phyloP scores from a whole-genome alignment of 1,140 invertebrate species.

The Drosophila dunni region DNA sequence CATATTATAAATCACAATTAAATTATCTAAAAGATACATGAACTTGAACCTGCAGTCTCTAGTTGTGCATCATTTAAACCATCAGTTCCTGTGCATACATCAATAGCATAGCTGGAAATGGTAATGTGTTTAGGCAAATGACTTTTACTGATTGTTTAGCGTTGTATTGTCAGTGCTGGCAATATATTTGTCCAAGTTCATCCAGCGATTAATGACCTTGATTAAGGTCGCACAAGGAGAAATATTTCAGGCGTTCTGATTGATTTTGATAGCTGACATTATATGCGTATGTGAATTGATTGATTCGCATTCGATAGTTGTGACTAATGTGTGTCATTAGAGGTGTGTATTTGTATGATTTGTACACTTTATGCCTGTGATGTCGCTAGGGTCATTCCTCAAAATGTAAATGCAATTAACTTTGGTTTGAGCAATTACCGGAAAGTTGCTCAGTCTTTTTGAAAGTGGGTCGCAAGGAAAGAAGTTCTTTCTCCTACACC shows the following conservation, averaged over 20 bases:
- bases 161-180: conserved; percentile 5
- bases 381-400: conserved; percentile 8
- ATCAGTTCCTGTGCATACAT: background rate
- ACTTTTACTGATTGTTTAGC: conserved; percentile 22
- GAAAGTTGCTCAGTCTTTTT: conserved; percentile 11
- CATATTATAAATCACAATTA: too few species aligned
- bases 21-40: too few species aligned
- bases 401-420: conserved; percentile 49
- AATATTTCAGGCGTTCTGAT: conserved; percentile 3
- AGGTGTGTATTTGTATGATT: background rate
- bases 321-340: conserved; percentile 22
- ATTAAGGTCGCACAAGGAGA: conserved; percentile 6
- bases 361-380: conserved; percentile 1
- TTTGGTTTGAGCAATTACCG: conserved; percentile 30
- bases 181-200: conserved; percentile 9
- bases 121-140: conserved; percentile 10
- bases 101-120: background rate
- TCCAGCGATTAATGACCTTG: conserved; percentile 27
- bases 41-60: too few species aligned
- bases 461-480: conserved; percentile 16
- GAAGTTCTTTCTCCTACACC: background rate
- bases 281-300: conserved; percentile 12
- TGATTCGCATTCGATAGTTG: conserved; percentile 11
- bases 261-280: conserved; percentile 28
- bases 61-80: background rate